Evolutionary conservation across 1,140 invertebrate genomes (phyloP).

Genomic region (Diplogasteroides magnus): DNA sequence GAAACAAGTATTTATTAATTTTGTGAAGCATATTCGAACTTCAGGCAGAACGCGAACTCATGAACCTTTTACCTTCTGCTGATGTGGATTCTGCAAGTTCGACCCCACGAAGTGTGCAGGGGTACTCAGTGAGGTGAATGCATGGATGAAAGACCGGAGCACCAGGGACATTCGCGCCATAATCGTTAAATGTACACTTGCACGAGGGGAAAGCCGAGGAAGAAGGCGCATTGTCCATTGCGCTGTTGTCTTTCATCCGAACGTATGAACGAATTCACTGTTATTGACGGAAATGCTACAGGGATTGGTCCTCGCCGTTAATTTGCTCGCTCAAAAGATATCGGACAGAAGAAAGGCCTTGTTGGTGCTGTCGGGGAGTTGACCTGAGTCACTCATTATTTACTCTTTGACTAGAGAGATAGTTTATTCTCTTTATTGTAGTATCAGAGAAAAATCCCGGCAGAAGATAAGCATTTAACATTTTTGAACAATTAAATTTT

Average conservation of each 20-base stretch:
- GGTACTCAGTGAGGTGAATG: not conserved
- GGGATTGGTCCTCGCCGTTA: not conserved
- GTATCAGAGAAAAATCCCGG: too few relatives aligned
- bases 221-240: too few relatives aligned
- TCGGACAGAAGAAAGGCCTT: not conserved
- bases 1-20: not conserved
- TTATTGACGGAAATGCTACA: too few relatives aligned
- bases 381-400: too few relatives aligned
- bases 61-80: not conserved
- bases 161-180: too few relatives aligned
- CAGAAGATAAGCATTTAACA: too few relatives aligned
- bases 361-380: not conserved
- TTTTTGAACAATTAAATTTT: too few relatives aligned
- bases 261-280: too few relatives aligned
- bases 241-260: too few relatives aligned
- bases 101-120: not conserved
- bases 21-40: not conserved
- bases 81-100: not conserved
- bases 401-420: too few relatives aligned
- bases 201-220: not conserved
- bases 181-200: not conserved
- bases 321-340: not conserved
- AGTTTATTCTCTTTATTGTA: too few relatives aligned
- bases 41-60: not conserved
- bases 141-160: too few relatives aligned